phyloP scores from a whole-genome alignment of 1,140 invertebrate genomes.

The Proctacanthus coquilletti region DNA sequence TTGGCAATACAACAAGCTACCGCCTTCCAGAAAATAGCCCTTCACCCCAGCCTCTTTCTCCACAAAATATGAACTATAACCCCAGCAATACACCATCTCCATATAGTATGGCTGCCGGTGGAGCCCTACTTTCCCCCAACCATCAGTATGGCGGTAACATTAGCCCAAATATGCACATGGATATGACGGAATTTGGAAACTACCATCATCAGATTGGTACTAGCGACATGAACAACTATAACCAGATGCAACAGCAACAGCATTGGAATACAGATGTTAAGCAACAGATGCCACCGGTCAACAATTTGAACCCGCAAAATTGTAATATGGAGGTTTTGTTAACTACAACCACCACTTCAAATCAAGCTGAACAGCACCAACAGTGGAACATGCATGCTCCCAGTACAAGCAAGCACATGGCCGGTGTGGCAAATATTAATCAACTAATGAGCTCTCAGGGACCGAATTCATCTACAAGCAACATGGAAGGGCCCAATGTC shows the following conservation, averaged over 20 bases:
- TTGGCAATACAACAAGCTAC: not conserved
- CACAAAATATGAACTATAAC: constrained; percentile 21
- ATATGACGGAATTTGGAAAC: not conserved
- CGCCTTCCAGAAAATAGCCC: constrained; percentile 19
- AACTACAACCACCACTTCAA: constrained; percentile 10
- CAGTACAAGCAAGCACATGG: too few species aligned
- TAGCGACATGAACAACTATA: not conserved
- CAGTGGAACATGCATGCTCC: not conserved
- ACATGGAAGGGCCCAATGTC: constrained; percentile 21
- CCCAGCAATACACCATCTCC: constrained; percentile 23
- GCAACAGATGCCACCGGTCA: too few species aligned
- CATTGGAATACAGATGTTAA: too few species aligned
- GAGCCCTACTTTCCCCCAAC: not conserved
- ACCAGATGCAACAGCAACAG: not conserved
- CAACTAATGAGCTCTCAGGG: too few species aligned
- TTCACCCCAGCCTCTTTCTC: constrained; percentile 24
- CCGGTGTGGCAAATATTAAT: too few species aligned
- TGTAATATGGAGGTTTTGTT: too few species aligned
- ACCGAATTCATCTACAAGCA: too few species aligned
- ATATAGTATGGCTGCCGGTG: constrained; percentile 15
- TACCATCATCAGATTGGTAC: not conserved
- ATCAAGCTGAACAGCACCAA: constrained; percentile 1
- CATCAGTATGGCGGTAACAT: not conserved
- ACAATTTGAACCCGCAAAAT: too few species aligned
- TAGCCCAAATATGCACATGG: not conserved